Base-by-base conservation (phyloP, 2,888 invertebrate genomes). In the Taenaris catops region DNA sequence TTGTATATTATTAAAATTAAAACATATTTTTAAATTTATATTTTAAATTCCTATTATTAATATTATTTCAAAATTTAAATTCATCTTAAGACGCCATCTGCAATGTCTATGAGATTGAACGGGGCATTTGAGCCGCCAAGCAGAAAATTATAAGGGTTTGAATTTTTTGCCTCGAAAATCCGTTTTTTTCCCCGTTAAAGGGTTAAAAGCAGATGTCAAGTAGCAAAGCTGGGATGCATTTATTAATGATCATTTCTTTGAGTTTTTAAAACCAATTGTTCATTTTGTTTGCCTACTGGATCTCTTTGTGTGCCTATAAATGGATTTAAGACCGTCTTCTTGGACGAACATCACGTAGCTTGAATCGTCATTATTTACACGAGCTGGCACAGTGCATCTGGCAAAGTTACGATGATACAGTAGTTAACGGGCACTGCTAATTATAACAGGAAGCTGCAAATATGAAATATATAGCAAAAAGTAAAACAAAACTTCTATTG, bases 201-300 rank as follows among this genome's bases (percentile, higher is more conserved):
- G 64, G 65, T 64, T 63, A 57, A 54, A 47, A 55, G 72, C 83
- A 81, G 83, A 76, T 83, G 83, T 52, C 57, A 63, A 62, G 63
- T 56, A 50, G 60, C 48, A 7, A 44, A 21, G 35, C 31, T 49
- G 31, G 25, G 21, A 41, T 44, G 58, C 64, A 74, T 72, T 74
- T 75, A 76, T 78, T 74, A 75, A 76, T 78, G 63, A 70, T 63
- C 23, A 23, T 47, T 46, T 41, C 37, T 44, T 39, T 34, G 39
- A 34, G 34, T 51, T 48, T 49, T 49, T 37, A 25, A 34, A 40
- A 16, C 9, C 40, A 41, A 46, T 44, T 47, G 42, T 53, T 48
- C 48, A 45, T 37, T 45, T 29, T 44, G 44, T 33, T 37, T 54
- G 44, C 59, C 66, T 69, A 65, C 70, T 60, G 62, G 61, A 55